A percentile compares a stretch with the other conserved stretches of the same genome.
Evolutionary conservation across 1,140 invertebrate genomes (phyloP).

Genomic region (Melitaea cinxia): DNA sequence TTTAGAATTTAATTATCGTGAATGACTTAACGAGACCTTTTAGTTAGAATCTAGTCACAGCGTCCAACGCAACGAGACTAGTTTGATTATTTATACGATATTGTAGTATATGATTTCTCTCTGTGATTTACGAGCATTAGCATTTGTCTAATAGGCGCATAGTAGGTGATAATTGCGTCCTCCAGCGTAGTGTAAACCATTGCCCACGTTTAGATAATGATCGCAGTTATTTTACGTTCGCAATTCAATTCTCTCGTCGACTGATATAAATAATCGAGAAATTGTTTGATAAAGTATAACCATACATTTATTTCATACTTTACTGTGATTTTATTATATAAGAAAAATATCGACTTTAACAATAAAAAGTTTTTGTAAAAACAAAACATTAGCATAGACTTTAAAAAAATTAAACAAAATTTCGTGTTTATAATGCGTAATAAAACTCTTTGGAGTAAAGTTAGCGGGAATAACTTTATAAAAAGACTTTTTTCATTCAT

Average conservation of each 20-base stretch:
- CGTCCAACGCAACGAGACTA: slow-evolving; percentile 1
- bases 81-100: neutral
- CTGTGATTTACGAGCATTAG: slow-evolving; percentile 50
- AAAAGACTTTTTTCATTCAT: slow-evolving; percentile 25
- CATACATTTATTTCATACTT: neutral
- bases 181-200: slow-evolving; percentile 54
- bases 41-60: slow-evolving; percentile 2
- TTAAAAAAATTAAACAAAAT: too few species aligned
- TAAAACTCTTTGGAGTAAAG: too few species aligned
- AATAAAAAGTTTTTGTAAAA: too few species aligned
- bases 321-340: neutral
- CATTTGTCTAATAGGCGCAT: slow-evolving; percentile 55
- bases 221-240: slow-evolving; percentile 51
- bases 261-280: slow-evolving; percentile 4
- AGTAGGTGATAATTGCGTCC: slow-evolving; percentile 62
- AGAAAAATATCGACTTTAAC: too few species aligned
- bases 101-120: slow-evolving; percentile 7
- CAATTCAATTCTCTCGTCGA: slow-evolving; percentile 45
- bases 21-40: neutral
- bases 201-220: slow-evolving; percentile 64
- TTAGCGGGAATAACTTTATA: neutral
- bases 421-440: too few species aligned
- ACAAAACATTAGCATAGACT: too few species aligned
- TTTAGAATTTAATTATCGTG: slow-evolving; percentile 4
- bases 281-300: neutral